Conservation (phyloP, 2,797 vertebrate genomes). For the Artibeus jamaicensis region DNA sequence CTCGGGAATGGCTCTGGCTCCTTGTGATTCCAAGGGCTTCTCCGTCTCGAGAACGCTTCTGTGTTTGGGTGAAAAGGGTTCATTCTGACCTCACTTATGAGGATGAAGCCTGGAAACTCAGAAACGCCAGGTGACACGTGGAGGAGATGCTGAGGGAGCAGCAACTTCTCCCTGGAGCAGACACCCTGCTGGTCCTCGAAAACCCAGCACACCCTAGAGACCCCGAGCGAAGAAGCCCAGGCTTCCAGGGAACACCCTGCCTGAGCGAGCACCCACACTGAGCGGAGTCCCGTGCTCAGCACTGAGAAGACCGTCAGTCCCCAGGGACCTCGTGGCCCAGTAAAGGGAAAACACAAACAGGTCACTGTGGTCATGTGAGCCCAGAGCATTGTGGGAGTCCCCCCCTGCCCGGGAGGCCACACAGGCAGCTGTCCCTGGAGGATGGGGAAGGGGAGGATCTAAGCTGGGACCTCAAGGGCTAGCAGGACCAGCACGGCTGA, state of each 20-base stretch:
- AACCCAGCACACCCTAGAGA: fast-evolving
- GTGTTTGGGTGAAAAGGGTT: neutral
- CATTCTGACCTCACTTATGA: neutral
- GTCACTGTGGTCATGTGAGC: neutral
- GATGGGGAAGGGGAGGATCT: fast-evolving
- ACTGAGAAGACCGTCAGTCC: neutral
- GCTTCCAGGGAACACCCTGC: neutral
- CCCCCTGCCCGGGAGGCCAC: fast-evolving
- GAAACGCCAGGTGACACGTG: fast-evolving
- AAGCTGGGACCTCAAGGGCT: neutral
- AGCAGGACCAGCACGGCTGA: neutral
- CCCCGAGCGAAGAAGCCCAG: fast-evolving
- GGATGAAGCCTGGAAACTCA: neutral
- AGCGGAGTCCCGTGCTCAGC: neutral
- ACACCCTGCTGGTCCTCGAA: neutral
- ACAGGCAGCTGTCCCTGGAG: neutral
- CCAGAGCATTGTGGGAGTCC: neutral
- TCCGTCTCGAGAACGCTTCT: neutral
- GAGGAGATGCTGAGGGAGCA: neutral
- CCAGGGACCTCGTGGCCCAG: fast-evolving
- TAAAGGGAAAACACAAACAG: neutral
- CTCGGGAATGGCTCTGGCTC: neutral
- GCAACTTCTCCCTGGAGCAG: neutral
- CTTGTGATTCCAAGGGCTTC: neutral
- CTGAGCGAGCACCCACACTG: neutral